Evolutionary conservation across 2,797 vertebrate species (phyloP), one percentile per base, ranked within the genome.

Genomic region (Nyctalus aviator): DNA sequence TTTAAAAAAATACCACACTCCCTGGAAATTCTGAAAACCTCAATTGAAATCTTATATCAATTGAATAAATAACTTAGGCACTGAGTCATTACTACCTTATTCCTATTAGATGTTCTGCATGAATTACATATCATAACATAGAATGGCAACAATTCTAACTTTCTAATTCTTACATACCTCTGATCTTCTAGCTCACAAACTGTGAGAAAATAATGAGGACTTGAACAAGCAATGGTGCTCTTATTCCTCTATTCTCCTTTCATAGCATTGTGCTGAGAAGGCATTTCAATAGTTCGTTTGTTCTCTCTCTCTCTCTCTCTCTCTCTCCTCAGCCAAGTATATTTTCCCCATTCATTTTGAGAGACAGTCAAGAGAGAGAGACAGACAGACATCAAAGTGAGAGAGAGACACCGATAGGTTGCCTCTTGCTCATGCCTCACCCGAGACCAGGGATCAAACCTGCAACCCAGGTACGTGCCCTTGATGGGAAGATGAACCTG

Each of bases 61-160:
- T 11, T 92, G n/a, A 86, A 35, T 82, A 64, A 92, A 35, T 41
- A 77, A 75, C 32, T 48, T 59, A 81, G 46, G 27, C 50, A 88
- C 25, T 59, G 27, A 41, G 48, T 59, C 35, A 92, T 76, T 13
- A 79, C 32, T 73, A 85, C 3, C 64, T 90, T 66, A 92, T 88
- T 95, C 88, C 62, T 62, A 85, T 72, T 53, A 92, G 68, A 62
- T 30, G 27, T 84, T 71, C 46, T 82, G 30, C 41, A 53, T 23
- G 20, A 92, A 14, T 66, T 75, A 62, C 8, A 66, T 44, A 1
- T 87, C 27, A 41, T 25, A 91, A 77, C 8, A 89, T 3, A 71
- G 57, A 88, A 77, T 46, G 48, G 81, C 69, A 94, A 73, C 69
- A 85, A 48, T 76, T 37, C 46, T 64, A 88, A 90, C 79, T 89